A percentile compares a stretch with the other conserved stretches of the same genome.
Evolutionary conservation across 2,113 vertebrate species (phyloP).

Genomic region (Calypte anna): DNA sequence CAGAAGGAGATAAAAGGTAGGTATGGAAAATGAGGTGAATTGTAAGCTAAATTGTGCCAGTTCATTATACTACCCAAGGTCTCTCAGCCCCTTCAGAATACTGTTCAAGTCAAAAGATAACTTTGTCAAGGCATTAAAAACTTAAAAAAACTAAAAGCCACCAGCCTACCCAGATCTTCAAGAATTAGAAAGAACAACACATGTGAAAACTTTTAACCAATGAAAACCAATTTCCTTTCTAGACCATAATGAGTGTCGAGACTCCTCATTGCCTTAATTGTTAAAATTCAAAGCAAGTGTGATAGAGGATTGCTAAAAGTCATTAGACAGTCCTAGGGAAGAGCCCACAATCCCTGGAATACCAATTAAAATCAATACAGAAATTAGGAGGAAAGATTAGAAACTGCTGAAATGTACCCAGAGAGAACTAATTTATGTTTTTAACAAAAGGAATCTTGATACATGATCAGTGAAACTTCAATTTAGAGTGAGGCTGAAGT

Average conservation of each 20-base stretch:
- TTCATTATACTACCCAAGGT: neutral
- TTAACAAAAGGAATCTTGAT: constrained; percentile 39
- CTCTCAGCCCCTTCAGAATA: neutral
- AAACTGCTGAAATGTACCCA: constrained; percentile 59
- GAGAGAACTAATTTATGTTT: constrained; percentile 31
- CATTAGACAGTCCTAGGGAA: constrained; percentile 30
- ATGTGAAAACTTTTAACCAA: neutral
- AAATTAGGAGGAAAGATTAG: constrained; percentile 56
- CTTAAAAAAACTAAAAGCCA: neutral
- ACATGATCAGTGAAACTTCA: neutral
- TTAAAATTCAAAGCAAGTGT: constrained; percentile 54
- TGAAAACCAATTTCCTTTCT: neutral
- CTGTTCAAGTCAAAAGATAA: neutral
- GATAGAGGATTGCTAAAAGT: constrained; percentile 38
- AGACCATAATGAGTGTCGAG: constrained; percentile 9
- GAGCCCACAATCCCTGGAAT: constrained; percentile 49
- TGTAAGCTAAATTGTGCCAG: neutral
- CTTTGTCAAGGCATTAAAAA: neutral
- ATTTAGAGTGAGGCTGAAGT: neutral
- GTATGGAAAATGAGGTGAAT: neutral
- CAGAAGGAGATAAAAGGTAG: neutral
- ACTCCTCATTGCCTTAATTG: neutral
- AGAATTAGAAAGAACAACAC: neutral
- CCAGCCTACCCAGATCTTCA: rapidly evolving
- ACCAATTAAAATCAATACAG: constrained; percentile 66